These are phyloP conservation scores for Synanceia verrucosa DNA, from an alignment of 2,797 vertebrate genomes.

Conservation along the genomic window DNA sequence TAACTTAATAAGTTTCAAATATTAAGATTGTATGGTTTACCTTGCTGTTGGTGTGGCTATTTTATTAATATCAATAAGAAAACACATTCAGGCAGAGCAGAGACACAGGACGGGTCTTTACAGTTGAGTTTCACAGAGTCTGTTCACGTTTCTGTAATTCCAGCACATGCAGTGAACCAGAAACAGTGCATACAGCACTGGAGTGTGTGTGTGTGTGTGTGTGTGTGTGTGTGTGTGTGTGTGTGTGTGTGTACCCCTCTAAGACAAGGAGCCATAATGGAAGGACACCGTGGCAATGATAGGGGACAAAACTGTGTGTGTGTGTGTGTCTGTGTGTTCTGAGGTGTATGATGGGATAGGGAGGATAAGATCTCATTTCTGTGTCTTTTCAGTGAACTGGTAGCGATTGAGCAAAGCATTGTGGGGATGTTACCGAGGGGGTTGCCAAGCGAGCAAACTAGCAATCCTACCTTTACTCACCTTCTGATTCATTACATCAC, in stretches of 20 bases:
- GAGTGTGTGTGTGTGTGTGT: conserved; percentile 1
- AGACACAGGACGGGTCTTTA: neutral
- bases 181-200: neutral
- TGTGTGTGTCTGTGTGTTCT: neutral
- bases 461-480: conserved; percentile 46
- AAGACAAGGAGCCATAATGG: conserved; percentile 6
- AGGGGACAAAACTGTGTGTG: neutral
- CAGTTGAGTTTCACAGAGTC: neutral
- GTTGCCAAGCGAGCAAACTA: conserved; percentile 35
- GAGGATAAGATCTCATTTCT: conserved; percentile 53
- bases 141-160: neutral
- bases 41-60: neutral
- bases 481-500: conserved; percentile 55
- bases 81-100: neutral
- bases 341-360: conserved; percentile 30
- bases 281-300: conserved; percentile 17
- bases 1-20: neutral
- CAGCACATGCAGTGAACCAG: neutral
- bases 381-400: conserved; percentile 41
- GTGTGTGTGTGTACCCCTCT: conserved; percentile 9
- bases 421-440: conserved; percentile 25
- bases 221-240: conserved; percentile 5
- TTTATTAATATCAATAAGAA: no score
- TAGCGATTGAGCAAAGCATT: conserved; percentile 23
- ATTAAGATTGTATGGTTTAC: neutral